These are phyloP conservation scores for Brassicogethes aeneus DNA, from an alignment of 2,888 invertebrate species.

Conservation along the genomic window DNA sequence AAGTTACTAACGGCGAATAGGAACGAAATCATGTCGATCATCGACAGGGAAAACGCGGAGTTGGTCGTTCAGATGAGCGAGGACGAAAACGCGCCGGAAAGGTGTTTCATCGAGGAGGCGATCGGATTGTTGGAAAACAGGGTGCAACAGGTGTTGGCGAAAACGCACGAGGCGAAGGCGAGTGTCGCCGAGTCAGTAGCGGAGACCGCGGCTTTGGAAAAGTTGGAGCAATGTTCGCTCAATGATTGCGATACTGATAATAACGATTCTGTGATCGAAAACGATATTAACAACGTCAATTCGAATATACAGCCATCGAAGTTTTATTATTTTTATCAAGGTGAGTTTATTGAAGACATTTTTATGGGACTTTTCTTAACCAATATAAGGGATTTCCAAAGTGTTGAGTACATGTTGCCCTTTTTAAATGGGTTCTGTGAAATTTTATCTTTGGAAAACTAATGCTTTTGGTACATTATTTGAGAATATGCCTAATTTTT, in stretches of 20 bases:
- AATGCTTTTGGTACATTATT: constrained; percentile 11
- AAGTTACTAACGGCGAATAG: constrained; percentile 69
- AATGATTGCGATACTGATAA: neutral
- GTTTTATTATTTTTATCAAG: constrained; percentile 77
- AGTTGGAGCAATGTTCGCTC: neutral
- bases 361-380: too few relatives aligned
- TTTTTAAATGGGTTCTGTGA: constrained; percentile 15
- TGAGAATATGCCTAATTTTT: too few relatives aligned
- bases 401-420: constrained; percentile 23
- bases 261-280: constrained; percentile 4
- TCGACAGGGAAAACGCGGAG: constrained; percentile 64
- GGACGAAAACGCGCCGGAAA: constrained; percentile 70
- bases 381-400: too few relatives aligned
- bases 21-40: constrained; percentile 59
- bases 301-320: constrained; percentile 34
- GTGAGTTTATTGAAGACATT: constrained; percentile 40
- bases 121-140: constrained; percentile 55
- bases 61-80: constrained; percentile 52
- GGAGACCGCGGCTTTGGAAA: neutral
- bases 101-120: constrained; percentile 79
- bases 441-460: constrained; percentile 23
- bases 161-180: neutral
- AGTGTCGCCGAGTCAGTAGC: neutral
- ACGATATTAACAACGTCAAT: too few relatives aligned
- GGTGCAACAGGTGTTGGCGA: constrained; percentile 33